These are phyloP conservation scores for Zalophus californianus DNA, from an alignment of 2,797 vertebrate genomes.

Conservation along the genomic window DNA sequence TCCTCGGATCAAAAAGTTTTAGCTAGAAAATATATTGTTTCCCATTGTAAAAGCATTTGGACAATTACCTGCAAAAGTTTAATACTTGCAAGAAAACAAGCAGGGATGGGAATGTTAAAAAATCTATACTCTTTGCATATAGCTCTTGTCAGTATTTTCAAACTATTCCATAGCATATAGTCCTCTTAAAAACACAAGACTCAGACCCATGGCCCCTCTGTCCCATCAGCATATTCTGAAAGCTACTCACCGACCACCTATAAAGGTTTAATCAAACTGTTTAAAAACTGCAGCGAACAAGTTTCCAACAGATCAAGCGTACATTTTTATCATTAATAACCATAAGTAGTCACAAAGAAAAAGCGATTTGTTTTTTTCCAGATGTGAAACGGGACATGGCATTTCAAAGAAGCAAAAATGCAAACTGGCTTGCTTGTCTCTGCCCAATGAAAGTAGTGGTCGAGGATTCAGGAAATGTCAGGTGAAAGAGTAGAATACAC, in stretches of 20 bases:
- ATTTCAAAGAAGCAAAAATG: slow-evolving; percentile 16
- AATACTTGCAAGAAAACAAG: background rate
- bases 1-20: background rate
- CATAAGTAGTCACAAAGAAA: background rate
- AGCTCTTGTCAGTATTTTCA: slow-evolving; percentile 31
- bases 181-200: background rate
- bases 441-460: background rate
- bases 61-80: slow-evolving; percentile 47
- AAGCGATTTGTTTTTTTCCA: background rate
- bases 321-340: background rate
- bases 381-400: background rate
- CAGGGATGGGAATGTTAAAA: background rate
- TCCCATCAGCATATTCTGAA: slow-evolving; percentile 16
- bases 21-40: background rate
- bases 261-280: background rate
- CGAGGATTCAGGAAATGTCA: background rate
- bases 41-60: background rate
- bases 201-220: background rate
- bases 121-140: background rate
- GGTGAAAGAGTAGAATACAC: background rate
- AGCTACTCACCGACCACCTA: background rate
- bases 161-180: slow-evolving; percentile 29
- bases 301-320: background rate
- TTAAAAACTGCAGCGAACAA: slow-evolving; percentile 45
- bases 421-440: background rate